Evolutionary conservation across 2,797 vertebrate species (phyloP).

Genomic region (Anguilla marmorata): DNA sequence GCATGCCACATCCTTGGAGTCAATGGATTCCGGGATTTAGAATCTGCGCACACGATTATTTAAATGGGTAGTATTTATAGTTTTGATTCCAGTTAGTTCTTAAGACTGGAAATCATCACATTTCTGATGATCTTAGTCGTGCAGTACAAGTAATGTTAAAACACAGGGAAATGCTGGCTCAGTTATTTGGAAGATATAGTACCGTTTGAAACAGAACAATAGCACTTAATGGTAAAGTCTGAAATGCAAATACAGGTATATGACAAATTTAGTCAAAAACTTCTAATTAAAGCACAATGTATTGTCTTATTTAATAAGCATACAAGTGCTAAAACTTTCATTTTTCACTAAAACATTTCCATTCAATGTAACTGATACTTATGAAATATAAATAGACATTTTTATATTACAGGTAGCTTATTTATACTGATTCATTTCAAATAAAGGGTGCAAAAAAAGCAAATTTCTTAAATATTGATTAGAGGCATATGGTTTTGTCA

Average conservation of each 20-base stretch:
- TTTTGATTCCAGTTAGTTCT: not conserved
- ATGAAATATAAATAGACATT: too few relatives aligned
- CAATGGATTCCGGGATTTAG: not conserved
- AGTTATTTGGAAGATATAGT: not conserved
- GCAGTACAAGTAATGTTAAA: not conserved
- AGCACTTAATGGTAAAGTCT: not conserved
- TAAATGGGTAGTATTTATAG: not conserved
- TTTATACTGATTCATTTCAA: too few relatives aligned
- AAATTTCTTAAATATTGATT: not conserved
- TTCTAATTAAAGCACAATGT: too few relatives aligned
- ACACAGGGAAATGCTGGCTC: not conserved
- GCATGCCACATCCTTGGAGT: not conserved
- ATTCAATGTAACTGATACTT: too few relatives aligned
- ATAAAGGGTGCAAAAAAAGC: not conserved
- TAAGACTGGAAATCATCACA: not conserved
- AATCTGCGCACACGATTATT: not conserved
- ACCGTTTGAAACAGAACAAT: not conserved
- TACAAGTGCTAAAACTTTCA: too few relatives aligned
- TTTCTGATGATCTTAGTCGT: not conserved
- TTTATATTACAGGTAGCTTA: too few relatives aligned
- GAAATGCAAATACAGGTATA: too few relatives aligned
- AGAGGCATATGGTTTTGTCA: not conserved
- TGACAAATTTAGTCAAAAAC: too few relatives aligned
- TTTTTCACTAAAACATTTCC: too few relatives aligned
- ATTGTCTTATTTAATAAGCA: too few relatives aligned